Evolutionary conservation across 2,888 invertebrate species (phyloP).

Genomic region (Sesia bembeciformis): DNA sequence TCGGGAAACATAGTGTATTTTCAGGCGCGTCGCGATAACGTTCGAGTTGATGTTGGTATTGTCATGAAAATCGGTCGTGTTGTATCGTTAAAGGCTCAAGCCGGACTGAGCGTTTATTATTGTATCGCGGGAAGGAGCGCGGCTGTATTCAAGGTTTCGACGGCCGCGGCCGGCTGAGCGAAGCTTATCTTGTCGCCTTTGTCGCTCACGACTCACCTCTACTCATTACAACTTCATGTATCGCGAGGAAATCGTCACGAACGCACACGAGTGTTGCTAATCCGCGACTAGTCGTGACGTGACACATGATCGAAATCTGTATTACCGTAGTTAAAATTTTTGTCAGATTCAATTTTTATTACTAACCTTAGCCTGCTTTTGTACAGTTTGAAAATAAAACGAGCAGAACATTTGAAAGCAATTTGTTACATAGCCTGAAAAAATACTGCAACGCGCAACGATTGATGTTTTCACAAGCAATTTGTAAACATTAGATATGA

Average conservation of each 20-base stretch:
- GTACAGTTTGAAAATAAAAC: background rate
- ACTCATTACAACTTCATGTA: slow-evolving; percentile 15
- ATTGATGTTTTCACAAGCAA: background rate
- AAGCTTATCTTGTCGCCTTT: slow-evolving; percentile 57
- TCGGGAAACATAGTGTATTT: slow-evolving; percentile 23
- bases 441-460: background rate
- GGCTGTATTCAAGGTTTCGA: slow-evolving; percentile 59
- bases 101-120: slow-evolving; percentile 68
- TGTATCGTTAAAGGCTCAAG: slow-evolving; percentile 59
- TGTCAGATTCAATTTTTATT: too few relatives aligned
- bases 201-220: slow-evolving; percentile 37
- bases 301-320: slow-evolving; percentile 3
- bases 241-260: slow-evolving; percentile 23
- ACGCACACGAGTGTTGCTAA: slow-evolving; percentile 7
- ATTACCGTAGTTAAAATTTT: background rate
- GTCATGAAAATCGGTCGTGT: slow-evolving; percentile 47
- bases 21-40: slow-evolving; percentile 12
- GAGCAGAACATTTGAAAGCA: background rate
- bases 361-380: too few relatives aligned
- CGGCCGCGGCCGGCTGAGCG: slow-evolving; percentile 47
- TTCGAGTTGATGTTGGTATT: slow-evolving; percentile 23
- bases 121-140: slow-evolving; percentile 63
- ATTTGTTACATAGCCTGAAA: background rate
- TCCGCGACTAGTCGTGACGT: slow-evolving; percentile 7
- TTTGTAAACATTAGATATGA: background rate